These are phyloP conservation scores for Tenthredo distinguenda DNA, from an alignment of 2,888 invertebrate species.

Conservation along the genomic window DNA sequence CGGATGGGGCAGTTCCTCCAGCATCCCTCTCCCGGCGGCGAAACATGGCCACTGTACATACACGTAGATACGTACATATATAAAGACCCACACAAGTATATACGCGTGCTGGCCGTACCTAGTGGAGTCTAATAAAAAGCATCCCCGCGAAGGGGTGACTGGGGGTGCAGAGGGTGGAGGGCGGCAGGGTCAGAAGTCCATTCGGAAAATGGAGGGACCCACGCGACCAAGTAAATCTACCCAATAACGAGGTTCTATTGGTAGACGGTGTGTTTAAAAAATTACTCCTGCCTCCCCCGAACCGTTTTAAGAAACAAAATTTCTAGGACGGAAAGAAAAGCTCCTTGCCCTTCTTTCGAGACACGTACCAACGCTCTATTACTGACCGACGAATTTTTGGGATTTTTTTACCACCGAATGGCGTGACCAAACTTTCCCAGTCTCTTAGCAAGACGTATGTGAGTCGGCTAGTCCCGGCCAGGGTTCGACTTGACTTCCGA, in stretches of 20 bases:
- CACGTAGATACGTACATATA: constrained; percentile 53
- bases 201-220: constrained; percentile 77
- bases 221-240: constrained; percentile 77
- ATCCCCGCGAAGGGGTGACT: constrained; percentile 65
- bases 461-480: constrained; percentile 75
- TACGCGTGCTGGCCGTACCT: constrained; percentile 69
- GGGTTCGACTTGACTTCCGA: constrained; percentile 77
- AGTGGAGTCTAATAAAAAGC: constrained; percentile 77
- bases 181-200: constrained; percentile 78
- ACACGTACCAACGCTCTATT: neutral
- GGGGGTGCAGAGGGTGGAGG: constrained; percentile 58
- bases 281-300: constrained; percentile 19
- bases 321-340: neutral
- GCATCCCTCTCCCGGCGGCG: constrained; percentile 57
- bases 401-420: constrained; percentile 60
- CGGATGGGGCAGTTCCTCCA: constrained; percentile 73
- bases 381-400: constrained; percentile 60
- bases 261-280: constrained; percentile 58
- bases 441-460: constrained; percentile 77
- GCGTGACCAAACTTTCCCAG: constrained; percentile 73
- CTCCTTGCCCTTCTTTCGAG: neutral
- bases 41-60: constrained; percentile 71
- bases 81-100: constrained; percentile 54
- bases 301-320: constrained; percentile 57
- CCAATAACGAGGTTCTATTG: constrained; percentile 75